phyloP scores from a whole-genome alignment of 2,888 invertebrate species.

The Drosophila quinaria region DNA sequence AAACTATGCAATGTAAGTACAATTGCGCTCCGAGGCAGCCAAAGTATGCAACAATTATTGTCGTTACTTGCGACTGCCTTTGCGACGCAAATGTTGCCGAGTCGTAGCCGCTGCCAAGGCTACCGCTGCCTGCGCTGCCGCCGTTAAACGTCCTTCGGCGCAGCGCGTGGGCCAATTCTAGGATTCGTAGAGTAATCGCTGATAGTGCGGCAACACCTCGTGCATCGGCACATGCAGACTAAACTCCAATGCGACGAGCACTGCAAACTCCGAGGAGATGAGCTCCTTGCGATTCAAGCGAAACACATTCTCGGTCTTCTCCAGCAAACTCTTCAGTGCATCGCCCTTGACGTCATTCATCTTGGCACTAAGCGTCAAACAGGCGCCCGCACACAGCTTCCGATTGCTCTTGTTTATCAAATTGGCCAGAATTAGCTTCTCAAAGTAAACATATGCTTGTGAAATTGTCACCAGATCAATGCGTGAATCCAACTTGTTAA shows the following conservation, averaged over 20 bases:
- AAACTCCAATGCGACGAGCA: slow-evolving; percentile 97
- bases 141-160: slow-evolving; percentile 77
- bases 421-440: slow-evolving; percentile 96
- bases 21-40: slow-evolving; percentile 9
- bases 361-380: slow-evolving; percentile 97
- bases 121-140: slow-evolving; percentile 75
- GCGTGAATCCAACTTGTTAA: slow-evolving; percentile 93
- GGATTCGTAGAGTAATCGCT: slow-evolving; percentile 96
- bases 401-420: slow-evolving; percentile 97
- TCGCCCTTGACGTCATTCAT: slow-evolving; percentile 98
- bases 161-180: slow-evolving; percentile 87
- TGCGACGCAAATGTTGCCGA: slow-evolving; percentile 73
- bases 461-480: slow-evolving; percentile 96
- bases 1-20: slow-evolving; percentile 50
- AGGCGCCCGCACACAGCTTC: slow-evolving; percentile 97
- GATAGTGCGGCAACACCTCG: slow-evolving; percentile 98
- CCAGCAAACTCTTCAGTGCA: slow-evolving; percentile 93
- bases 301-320: slow-evolving; percentile 97
- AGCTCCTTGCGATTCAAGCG: slow-evolving; percentile 96
- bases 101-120: slow-evolving; percentile 65
- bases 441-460: slow-evolving; percentile 99
- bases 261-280: slow-evolving; percentile 96
- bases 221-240: slow-evolving; percentile 95
- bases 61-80: slow-evolving; percentile 75
- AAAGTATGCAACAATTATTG: slow-evolving; percentile 37